Evolutionary conservation across 2,797 vertebrate species (phyloP).

Genomic region (Helicolenus hilgendorfi): DNA sequence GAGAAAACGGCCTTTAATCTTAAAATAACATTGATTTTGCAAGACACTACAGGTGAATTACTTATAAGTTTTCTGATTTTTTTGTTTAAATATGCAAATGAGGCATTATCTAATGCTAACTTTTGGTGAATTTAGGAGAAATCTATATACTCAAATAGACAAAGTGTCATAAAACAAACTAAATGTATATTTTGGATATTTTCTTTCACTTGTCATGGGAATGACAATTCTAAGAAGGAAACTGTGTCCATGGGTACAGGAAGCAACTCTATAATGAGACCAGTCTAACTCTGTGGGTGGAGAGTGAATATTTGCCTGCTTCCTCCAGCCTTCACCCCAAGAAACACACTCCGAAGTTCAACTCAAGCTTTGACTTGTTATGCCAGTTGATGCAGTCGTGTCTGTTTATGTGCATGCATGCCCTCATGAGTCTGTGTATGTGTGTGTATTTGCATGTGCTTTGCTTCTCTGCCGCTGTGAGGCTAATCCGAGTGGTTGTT

Average conservation of each 20-base stretch:
- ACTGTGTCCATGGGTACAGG: not conserved
- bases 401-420: not conserved
- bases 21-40: too few species aligned
- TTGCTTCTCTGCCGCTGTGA: not conserved
- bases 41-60: too few species aligned
- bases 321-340: not conserved
- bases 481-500: conserved; percentile 14
- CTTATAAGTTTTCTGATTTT: too few species aligned
- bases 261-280: conserved; percentile 1
- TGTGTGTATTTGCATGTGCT: not conserved
- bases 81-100: too few species aligned
- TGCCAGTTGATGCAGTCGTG: not conserved
- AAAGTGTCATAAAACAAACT: too few species aligned
- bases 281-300: not conserved
- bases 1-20: too few species aligned
- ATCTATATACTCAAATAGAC: too few species aligned
- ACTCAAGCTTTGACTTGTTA: conserved; percentile 15
- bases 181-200: too few species aligned
- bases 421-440: not conserved
- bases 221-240: not conserved
- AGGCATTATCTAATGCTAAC: too few species aligned
- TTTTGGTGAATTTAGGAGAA: too few species aligned
- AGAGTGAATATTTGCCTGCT: not conserved
- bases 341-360: not conserved
- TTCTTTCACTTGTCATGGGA: not conserved